A percentile compares a stretch with the other conserved stretches of the same genome.
Evolutionary conservation across 1,140 invertebrate species (phyloP).

Genomic region (Bathynomus jamesi): DNA sequence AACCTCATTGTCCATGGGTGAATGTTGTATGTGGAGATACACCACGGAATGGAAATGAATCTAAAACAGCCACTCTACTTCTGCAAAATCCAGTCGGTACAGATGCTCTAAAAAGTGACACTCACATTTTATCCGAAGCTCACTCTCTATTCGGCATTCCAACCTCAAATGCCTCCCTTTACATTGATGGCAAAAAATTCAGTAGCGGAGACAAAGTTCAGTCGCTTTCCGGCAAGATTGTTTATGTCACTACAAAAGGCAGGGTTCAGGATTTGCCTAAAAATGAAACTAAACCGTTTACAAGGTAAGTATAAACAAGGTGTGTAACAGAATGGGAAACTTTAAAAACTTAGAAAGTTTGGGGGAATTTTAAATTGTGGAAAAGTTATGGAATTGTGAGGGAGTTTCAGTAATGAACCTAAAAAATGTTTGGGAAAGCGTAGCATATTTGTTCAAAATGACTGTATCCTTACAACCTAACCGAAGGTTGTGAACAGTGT

Average conservation of each 20-base stretch:
- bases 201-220: constrained; percentile 5
- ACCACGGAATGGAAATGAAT: constrained; percentile 55
- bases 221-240: constrained; percentile 12
- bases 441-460: not conserved
- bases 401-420: too few relatives aligned
- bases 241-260: constrained; percentile 12
- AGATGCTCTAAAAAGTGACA: constrained; percentile 36
- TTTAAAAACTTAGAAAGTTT: too few relatives aligned
- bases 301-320: constrained; percentile 17
- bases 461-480: not conserved
- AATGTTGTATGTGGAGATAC: constrained; percentile 59
- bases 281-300: constrained; percentile 23
- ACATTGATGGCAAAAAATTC: constrained; percentile 9
- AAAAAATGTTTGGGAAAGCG: too few relatives aligned
- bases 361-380: too few relatives aligned
- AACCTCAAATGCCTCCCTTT: constrained; percentile 5
- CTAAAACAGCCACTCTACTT: constrained; percentile 58
- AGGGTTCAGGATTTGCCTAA: constrained; percentile 10
- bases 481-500: not conserved
- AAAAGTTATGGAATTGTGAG: too few relatives aligned
- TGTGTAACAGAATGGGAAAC: not conserved
- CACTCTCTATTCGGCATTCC: constrained; percentile 25
- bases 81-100: constrained; percentile 58
- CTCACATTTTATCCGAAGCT: constrained; percentile 44
- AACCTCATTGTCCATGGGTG: constrained; percentile 42